phyloP scores from a whole-genome alignment of 2,888 invertebrate genomes.

The Cistogaster globosa region DNA sequence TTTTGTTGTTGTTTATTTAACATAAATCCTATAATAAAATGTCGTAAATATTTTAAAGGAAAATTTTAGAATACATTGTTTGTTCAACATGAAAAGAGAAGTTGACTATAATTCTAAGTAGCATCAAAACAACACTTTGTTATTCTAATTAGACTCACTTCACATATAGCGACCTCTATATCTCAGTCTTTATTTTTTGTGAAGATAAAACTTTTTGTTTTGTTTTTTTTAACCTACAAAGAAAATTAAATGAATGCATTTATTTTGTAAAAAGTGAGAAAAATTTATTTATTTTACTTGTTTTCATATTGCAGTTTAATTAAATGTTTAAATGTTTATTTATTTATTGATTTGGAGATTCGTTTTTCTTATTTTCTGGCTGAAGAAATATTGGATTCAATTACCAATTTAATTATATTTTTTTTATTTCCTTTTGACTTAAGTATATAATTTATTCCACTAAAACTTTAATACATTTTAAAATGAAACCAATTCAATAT shows the following conservation, averaged over 20 bases:
- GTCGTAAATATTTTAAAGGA: constrained; percentile 66
- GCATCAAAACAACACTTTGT: constrained; percentile 72
- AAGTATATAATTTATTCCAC: too few relatives aligned
- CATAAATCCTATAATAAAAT: constrained; percentile 83
- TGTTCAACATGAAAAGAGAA: background rate
- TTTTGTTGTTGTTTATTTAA: constrained; percentile 72
- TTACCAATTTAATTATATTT: too few relatives aligned
- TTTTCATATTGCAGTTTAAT: too few relatives aligned
- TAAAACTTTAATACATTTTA: too few relatives aligned
- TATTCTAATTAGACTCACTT: constrained; percentile 74
- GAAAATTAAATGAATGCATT: constrained; percentile 16
- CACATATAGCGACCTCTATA: constrained; percentile 45
- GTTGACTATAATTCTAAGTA: constrained; percentile 17
- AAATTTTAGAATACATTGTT: constrained; percentile 29
- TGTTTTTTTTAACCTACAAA: background rate
- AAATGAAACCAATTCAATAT: too few relatives aligned
- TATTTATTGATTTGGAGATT: too few relatives aligned
- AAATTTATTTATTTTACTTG: too few relatives aligned
- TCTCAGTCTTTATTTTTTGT: background rate
- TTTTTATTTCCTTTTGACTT: too few relatives aligned
- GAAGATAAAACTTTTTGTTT: too few relatives aligned
- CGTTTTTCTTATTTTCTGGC: too few relatives aligned
- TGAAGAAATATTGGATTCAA: too few relatives aligned
- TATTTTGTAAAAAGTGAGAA: background rate
- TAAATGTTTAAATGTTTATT: too few relatives aligned